phyloP scores from a whole-genome alignment of 1,140 invertebrate genomes.

The Pantala flavescens region DNA sequence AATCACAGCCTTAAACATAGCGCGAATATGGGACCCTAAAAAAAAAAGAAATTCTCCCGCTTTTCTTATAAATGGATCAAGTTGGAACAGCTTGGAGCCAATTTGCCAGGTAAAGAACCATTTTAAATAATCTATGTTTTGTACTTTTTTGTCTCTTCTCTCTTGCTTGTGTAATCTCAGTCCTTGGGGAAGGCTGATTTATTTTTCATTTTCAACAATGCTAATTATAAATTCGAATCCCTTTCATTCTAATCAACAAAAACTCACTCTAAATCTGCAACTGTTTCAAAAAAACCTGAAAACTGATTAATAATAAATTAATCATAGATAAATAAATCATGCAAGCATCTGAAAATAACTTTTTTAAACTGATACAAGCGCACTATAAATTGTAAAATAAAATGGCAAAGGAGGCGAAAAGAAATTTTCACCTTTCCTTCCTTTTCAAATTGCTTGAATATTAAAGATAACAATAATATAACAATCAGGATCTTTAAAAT shows the following conservation, averaged over 20 bases:
- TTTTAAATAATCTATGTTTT: constrained; percentile 11
- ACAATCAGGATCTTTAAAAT: not conserved
- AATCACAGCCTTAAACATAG: not conserved
- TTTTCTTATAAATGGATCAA: constrained; percentile 1
- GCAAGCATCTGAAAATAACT: not conserved
- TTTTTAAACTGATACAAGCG: not conserved
- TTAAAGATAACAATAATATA: not conserved
- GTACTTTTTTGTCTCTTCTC: constrained; percentile 5
- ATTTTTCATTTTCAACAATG: not conserved
- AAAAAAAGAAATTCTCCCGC: not conserved
- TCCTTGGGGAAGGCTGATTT: not conserved
- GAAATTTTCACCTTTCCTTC: not conserved
- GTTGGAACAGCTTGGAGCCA: constrained; percentile 2
- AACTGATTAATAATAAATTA: not conserved
- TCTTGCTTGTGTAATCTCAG: not conserved
- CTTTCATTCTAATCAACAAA: not conserved
- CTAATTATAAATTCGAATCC: constrained; percentile 1
- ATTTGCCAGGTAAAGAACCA: constrained; percentile 5
- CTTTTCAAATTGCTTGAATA: not conserved
- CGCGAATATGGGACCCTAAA: not conserved
- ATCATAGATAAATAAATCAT: not conserved
- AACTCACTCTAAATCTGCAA: not conserved
- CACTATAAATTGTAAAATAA: too few species aligned
- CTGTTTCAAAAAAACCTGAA: not conserved
- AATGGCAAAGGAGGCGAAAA: not conserved